A percentile compares a stretch with the other conserved stretches of the same genome.
Conservation (phyloP, 2,797 vertebrate species). For the Hippoglossus hippoglossus region DNA sequence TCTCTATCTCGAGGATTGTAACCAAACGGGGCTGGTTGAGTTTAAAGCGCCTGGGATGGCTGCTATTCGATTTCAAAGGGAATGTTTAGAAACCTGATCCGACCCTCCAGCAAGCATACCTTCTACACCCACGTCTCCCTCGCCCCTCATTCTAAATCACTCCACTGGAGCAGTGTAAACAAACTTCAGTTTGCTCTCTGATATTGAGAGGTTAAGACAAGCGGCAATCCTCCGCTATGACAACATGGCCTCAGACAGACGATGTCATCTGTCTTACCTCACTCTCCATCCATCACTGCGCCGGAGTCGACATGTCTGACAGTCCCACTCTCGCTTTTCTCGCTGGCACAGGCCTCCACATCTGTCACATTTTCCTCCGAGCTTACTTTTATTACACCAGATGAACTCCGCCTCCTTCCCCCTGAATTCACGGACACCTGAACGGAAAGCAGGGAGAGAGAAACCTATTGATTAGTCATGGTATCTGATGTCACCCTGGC, state of each 20-base stretch:
- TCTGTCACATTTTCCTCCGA: conserved; percentile 77
- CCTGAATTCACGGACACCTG: conserved; percentile 70
- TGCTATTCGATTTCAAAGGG: conserved; percentile 82
- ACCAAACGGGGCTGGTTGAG: conserved; percentile 52
- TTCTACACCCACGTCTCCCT: conserved; percentile 69
- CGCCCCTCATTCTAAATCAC: conserved; percentile 82
- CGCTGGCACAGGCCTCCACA: conserved; percentile 75
- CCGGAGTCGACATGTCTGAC: conserved; percentile 88
- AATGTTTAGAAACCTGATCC: conserved; percentile 84
- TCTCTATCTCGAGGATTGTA: conserved; percentile 42
- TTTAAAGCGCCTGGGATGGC: conserved; percentile 64
- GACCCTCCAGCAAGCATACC: conserved; percentile 71
- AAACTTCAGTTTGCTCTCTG: conserved; percentile 86
- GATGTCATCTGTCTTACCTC: conserved; percentile 85
- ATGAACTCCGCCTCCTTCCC: conserved; percentile 51
- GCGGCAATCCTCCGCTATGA: conserved; percentile 78
- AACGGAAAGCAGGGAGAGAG: conserved; percentile 68
- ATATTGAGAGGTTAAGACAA: conserved; percentile 83
- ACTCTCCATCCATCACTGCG: conserved; percentile 86
- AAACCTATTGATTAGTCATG: conserved; percentile 72
- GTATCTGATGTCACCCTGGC: conserved; percentile 74
- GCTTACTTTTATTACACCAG: conserved; percentile 66
- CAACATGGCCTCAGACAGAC: conserved; percentile 83
- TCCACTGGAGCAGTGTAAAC: conserved; percentile 84
- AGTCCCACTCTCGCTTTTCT: conserved; percentile 82